Conservation (phyloP, 2,113 vertebrate genomes). For the Microtus oregoni region DNA sequence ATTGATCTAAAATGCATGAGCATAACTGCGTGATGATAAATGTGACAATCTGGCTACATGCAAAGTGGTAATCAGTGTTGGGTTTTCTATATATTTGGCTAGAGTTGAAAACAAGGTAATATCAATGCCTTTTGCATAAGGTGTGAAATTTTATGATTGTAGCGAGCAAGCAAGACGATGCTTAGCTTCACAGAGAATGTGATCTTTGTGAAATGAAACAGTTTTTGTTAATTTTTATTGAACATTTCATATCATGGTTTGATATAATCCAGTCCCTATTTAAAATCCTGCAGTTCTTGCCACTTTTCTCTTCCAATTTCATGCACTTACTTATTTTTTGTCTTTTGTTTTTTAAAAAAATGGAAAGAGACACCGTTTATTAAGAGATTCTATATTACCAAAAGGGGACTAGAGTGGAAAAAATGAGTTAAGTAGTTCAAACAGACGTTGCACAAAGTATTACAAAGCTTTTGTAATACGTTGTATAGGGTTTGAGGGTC, state of each 20-base stretch:
- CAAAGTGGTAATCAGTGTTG: neutral
- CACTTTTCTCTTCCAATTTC: neutral
- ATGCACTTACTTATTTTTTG: neutral
- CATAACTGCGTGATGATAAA: constrained; percentile 2
- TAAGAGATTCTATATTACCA: neutral
- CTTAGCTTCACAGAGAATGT: neutral
- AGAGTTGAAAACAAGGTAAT: neutral
- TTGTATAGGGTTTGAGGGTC: neutral
- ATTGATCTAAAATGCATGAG: constrained; percentile 7
- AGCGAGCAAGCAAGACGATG: neutral
- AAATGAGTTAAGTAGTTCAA: neutral
- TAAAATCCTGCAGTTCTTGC: neutral
- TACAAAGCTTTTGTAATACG: neutral
- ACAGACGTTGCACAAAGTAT: neutral
- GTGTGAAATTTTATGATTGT: neutral
- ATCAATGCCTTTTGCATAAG: neutral
- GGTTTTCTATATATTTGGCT: neutral
- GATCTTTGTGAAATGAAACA: neutral
- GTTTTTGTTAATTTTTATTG: neutral
- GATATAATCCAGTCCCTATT: neutral
- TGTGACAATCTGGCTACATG: neutral
- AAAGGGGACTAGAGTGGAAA: neutral
- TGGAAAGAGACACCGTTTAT: neutral
- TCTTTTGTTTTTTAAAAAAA: neutral
- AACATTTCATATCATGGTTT: neutral